Evolutionary conservation across 2,113 vertebrate genomes (phyloP).

Genomic region (Patagioenas fasciata): DNA sequence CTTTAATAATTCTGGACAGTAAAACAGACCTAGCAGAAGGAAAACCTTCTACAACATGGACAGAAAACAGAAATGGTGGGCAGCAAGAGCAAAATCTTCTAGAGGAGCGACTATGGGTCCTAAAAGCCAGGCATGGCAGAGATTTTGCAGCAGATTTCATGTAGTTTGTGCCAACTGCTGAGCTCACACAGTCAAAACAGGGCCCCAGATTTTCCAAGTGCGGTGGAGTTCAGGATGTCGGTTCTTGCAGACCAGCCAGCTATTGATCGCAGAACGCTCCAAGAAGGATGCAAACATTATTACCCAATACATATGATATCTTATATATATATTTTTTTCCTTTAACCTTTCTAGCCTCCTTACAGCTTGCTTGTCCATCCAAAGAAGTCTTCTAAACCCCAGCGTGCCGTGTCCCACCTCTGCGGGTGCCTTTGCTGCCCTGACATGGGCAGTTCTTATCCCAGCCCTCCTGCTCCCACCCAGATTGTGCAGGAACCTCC

Average conservation of each 20-base stretch:
- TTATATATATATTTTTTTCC: neutral
- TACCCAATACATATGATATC: rapidly evolving
- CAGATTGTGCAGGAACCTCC: rapidly evolving
- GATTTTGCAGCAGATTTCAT: neutral
- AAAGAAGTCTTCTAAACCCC: neutral
- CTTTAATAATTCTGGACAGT: neutral
- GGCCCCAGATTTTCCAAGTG: neutral
- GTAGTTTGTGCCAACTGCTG: neutral
- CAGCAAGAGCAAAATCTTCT: neutral
- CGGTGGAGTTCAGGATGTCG: neutral
- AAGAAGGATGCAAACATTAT: neutral
- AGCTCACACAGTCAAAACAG: neutral
- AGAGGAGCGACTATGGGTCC: neutral
- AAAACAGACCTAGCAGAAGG: neutral
- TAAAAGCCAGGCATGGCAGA: neutral
- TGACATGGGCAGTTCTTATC: rapidly evolving
- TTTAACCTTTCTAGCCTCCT: neutral
- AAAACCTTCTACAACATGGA: neutral
- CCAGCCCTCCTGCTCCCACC: neutral
- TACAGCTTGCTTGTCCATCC: neutral
- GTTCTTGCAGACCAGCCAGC: neutral
- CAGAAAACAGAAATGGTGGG: neutral
- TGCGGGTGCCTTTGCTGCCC: neutral
- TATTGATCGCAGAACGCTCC: neutral
- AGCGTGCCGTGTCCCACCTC: neutral